Evolutionary conservation across 1,140 invertebrate genomes (phyloP).

Genomic region (Euglossa dilemma): DNA sequence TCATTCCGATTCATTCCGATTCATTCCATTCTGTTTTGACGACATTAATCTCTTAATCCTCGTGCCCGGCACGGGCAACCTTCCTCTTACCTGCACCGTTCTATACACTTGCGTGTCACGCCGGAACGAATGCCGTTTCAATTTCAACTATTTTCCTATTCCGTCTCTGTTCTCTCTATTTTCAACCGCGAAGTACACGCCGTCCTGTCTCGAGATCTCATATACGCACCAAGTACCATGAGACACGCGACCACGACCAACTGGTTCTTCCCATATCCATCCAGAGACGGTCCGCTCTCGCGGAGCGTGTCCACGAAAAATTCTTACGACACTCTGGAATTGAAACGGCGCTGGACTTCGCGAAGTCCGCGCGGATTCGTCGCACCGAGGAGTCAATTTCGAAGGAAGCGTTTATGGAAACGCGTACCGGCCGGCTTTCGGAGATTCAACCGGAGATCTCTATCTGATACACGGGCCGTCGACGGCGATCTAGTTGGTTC

Average conservation of each 20-base stretch:
- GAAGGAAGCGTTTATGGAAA: neutral
- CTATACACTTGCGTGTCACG: too few species aligned
- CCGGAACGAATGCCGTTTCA: too few species aligned
- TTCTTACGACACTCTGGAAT: neutral
- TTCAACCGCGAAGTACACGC: too few species aligned
- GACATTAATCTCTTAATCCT: neutral
- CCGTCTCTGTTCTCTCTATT: too few species aligned
- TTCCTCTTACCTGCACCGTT: too few species aligned
- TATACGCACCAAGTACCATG: too few species aligned
- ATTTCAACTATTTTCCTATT: too few species aligned
- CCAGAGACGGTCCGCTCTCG: too few species aligned
- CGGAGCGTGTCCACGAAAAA: too few species aligned
- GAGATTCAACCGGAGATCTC: neutral
- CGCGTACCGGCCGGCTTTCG: neutral
- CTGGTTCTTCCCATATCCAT: too few species aligned
- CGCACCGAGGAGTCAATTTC: neutral
- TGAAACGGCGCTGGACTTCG: neutral
- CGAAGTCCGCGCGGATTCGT: neutral
- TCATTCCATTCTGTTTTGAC: neutral
- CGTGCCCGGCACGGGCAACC: neutral
- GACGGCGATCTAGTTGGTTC: slow-evolving; percentile 39
- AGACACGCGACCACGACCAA: too few species aligned
- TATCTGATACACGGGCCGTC: neutral
- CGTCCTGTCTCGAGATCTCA: too few species aligned
- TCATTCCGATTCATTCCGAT: neutral